Base-by-base conservation (phyloP, 2,888 invertebrate species). In the Andrena praecox region DNA sequence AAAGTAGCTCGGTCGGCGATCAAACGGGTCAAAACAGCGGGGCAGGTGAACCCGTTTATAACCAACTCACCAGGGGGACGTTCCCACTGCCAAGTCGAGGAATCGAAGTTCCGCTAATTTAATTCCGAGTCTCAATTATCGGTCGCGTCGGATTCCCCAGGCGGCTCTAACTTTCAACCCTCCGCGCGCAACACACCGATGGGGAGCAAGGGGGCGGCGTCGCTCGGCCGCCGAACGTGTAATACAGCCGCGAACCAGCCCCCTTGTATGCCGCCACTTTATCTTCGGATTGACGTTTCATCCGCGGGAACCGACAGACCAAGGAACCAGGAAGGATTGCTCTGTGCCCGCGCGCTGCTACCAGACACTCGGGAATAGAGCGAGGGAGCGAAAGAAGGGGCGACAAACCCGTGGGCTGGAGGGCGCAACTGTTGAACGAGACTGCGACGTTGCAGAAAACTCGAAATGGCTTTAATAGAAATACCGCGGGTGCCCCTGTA, bases 51-150 rank as follows among this genome's bases (percentile, higher is more conserved):
- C 76, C 62, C 69, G 73, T 84, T 85, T 84, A 80, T 77, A 79
- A 73, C 59, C 68, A 60, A 77, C 77, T 56, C 76, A 48, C 79
- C 48, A 62, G 48, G 12, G 79, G 78, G 69, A 64, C 33, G 68
- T 56, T 27, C 31, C 35, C 12, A 33, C 50, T 56, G 52, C 67
- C 71, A 64, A n/a, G 59, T 71, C 73, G 73, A 75, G 82, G 77
- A 85, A 86, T 86, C 83, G 87, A 90, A 89, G 80, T 89, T 81
- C 80, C 78, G 85, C 87, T 90, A 89, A 91, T 91, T 91, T 89
- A 90, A 91, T 91, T 90, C 54, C 87, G 75, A 80, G 81, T 83
- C 87, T 89, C 89, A 89, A 91, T 91, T 91, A 90, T 91, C 89
- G 88, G 87, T 63, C 85, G 88, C 79, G 84, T 83, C 82, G 69